Evolutionary conservation across 2,888 invertebrate species (phyloP).

Genomic region (Torymus texanus): DNA sequence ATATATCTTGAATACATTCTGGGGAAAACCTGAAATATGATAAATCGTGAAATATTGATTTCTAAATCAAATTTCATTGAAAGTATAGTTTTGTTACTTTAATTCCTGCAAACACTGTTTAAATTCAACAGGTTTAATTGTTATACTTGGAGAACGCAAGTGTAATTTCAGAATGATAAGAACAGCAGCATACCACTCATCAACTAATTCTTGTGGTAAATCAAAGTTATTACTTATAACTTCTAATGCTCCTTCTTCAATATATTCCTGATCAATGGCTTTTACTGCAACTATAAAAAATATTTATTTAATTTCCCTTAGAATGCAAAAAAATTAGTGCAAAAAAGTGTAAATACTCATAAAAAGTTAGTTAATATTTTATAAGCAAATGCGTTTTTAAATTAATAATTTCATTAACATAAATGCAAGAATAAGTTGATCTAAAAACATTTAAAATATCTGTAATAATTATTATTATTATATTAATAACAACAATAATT

Average conservation of each 20-base stretch:
- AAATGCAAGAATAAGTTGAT: background rate
- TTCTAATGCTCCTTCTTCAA: slow-evolving; percentile 71
- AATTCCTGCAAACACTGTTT: slow-evolving; percentile 76
- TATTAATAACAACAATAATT: background rate
- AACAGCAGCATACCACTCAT: slow-evolving; percentile 77
- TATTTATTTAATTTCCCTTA: slow-evolving; percentile 26
- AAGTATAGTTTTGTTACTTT: slow-evolving; percentile 66
- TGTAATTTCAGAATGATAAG: slow-evolving; percentile 76
- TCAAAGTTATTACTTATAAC: slow-evolving; percentile 70
- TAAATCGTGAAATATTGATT: too few relatives aligned
- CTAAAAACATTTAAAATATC: slow-evolving; percentile 14
- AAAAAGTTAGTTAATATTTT: too few relatives aligned
- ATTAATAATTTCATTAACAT: too few relatives aligned
- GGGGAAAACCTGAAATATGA: slow-evolving; percentile 71
- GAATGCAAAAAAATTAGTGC: background rate
- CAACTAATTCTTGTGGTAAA: slow-evolving; percentile 74
- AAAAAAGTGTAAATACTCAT: background rate
- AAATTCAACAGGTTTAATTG: slow-evolving; percentile 75
- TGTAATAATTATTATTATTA: slow-evolving; percentile 2
- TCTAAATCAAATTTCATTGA: slow-evolving; percentile 4
- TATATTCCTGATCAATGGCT: slow-evolving; percentile 69
- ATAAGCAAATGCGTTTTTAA: too few relatives aligned
- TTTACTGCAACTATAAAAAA: slow-evolving; percentile 69
- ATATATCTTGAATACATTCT: slow-evolving; percentile 77
- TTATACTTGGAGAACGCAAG: slow-evolving; percentile 74